Conservation (phyloP, 2,888 invertebrate species). For the Troglohyphantes excavatus region DNA sequence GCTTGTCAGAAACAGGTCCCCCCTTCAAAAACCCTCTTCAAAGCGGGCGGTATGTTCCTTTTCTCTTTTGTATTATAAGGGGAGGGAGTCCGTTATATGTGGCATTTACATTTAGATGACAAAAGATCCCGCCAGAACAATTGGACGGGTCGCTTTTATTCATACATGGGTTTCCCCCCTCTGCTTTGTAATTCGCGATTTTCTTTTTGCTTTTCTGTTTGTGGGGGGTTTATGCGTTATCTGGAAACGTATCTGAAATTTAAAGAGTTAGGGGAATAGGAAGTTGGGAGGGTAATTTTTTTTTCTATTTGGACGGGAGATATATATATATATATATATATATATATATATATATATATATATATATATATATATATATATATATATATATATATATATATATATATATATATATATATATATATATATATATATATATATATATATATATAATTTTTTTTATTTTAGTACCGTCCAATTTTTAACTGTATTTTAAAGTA, state of each 20-base stretch:
- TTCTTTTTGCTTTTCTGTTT: not conserved
- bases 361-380: too few relatives aligned
- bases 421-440: too few relatives aligned
- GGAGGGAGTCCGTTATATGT: constrained; percentile 29
- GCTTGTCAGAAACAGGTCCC: constrained; percentile 36
- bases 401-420: too few relatives aligned
- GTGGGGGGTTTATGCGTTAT: not conserved
- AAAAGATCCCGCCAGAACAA: constrained; percentile 43
- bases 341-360: too few relatives aligned
- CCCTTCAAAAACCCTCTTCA: not conserved
- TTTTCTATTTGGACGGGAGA: too few relatives aligned
- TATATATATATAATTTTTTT: too few relatives aligned
- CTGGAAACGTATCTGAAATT: constrained; percentile 13
- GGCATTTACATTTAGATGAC: constrained; percentile 76
- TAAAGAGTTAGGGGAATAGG: too few relatives aligned
- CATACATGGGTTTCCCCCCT: not conserved
- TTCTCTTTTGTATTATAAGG: constrained; percentile 13
- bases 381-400: too few relatives aligned
- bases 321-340: too few relatives aligned
- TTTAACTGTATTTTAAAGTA: too few relatives aligned
- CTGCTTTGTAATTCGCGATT: constrained; percentile 16
- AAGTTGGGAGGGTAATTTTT: too few relatives aligned
- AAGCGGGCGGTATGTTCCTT: not conserved
- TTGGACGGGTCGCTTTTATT: constrained; percentile 12
- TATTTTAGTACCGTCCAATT: too few relatives aligned